Evolutionary conservation across 64 coral and sea anemone genomes (phyloP).

Genomic region (Stichodactyla helianthus): DNA sequence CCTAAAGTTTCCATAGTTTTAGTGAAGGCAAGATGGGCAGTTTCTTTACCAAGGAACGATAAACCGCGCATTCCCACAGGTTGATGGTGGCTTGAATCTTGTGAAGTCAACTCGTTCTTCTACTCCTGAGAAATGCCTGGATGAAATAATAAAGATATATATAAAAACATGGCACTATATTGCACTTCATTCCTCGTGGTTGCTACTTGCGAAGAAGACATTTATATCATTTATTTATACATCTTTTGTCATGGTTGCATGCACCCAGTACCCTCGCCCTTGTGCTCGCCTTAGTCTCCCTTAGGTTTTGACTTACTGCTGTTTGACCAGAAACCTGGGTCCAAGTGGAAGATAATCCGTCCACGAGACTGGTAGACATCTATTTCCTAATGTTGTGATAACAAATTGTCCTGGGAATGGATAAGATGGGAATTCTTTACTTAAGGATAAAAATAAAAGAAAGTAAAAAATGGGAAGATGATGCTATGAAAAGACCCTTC

Average conservation of each 20-base stretch:
- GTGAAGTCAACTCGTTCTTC: not conserved
- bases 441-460: not conserved
- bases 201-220: no score
- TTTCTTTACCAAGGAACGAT: not conserved
- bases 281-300: not conserved
- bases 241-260: no score
- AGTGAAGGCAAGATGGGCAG: not conserved
- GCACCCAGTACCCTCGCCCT: no score
- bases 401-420: not conserved
- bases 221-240: no score
- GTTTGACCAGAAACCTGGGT: slow-evolving; percentile 6
- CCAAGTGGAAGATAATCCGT: slow-evolving; percentile 20
- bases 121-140: not conserved
- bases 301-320: not conserved
- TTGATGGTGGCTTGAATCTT: not conserved
- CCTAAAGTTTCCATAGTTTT: not conserved
- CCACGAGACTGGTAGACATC: not conserved
- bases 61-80: not conserved
- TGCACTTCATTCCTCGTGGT: no score
- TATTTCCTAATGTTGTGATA: not conserved
- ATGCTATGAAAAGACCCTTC: not conserved
- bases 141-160: not conserved
- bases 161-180: not conserved
- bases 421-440: no score
- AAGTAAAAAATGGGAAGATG: not conserved